Conservation (phyloP, 2,797 vertebrate genomes). For the Anableps anableps region DNA sequence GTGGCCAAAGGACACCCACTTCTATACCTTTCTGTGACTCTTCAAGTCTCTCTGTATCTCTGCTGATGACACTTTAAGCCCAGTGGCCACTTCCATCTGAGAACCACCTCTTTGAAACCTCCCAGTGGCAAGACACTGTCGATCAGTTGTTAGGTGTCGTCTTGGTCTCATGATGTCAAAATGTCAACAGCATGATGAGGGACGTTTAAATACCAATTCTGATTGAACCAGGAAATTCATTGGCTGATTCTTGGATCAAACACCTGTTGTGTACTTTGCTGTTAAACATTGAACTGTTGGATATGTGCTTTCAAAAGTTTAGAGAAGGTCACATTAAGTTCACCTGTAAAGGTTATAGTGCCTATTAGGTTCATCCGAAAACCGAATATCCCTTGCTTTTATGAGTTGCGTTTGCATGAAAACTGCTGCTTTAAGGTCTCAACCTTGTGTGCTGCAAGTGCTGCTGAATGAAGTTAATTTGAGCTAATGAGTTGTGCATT, state of each 20-base stretch:
- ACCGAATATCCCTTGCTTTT: background rate
- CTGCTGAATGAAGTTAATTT: slow-evolving; percentile 7
- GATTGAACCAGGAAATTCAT: background rate
- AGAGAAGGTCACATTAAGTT: background rate
- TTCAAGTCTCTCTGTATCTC: background rate
- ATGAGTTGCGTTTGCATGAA: background rate
- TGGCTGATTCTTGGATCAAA: background rate
- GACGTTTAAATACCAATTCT: background rate
- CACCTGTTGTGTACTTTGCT: background rate
- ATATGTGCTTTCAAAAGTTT: background rate
- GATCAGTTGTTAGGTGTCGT: background rate
- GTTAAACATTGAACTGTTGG: background rate
- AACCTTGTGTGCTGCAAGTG: background rate
- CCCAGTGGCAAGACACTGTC: background rate
- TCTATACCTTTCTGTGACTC: background rate
- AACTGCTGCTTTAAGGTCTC: background rate
- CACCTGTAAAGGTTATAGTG: background rate
- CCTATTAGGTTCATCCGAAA: background rate
- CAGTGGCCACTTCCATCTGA: background rate
- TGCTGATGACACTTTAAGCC: background rate
- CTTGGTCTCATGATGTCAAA: background rate
- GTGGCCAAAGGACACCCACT: background rate
- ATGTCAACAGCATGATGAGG: background rate
- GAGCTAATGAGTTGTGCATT: slow-evolving; percentile 11
- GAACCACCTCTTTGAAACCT: background rate